Evolutionary conservation across 2,888 invertebrate species (phyloP), one percentile per base, ranked within the genome.

Genomic region (Apoda limacodes): DNA sequence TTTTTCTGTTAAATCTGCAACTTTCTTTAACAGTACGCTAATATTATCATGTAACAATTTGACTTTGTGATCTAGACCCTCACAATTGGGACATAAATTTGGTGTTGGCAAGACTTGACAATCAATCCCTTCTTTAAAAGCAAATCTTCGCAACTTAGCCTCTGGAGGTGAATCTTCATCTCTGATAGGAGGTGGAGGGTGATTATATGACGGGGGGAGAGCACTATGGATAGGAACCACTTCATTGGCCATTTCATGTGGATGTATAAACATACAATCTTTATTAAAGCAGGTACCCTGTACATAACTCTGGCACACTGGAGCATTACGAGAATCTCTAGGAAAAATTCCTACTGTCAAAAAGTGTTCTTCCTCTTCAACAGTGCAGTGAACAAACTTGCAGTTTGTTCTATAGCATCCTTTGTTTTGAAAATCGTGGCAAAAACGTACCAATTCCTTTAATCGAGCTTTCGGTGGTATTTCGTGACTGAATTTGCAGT

Each of bases 341-440:
- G 89, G 80, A 48, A 86, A 84, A 23, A 83, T 82, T 12, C 87
- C 87, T 28, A 82, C 80, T 34, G 70, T 63, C 46, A 85, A 89
- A 54, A 86, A 89, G 37, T 82, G 80, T 37, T 88, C 88, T 59
- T 89, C 88, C 28, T 89, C 88, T 50, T 87, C 86, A 27, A 84
- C 67, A 4, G 84, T 81, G 49, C 88, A 86, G 58, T 91, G 91
- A 31, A 88, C 69, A 58, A 89, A 90, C 47, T 85, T 85, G 57
- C 89, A 89, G 45, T 83, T 86, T 6, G 67, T 59, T 48, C 84
- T 76, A 34, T 87, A 83, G 40, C 83, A 81, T 42, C 88, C 88
- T 52, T 87, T 86, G 60, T 90, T 90, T 68, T 89, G 89, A 52
- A 62, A 84, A 48, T 85, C 85, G 49, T 83, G 84, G 46, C 85